A percentile compares a stretch with the other conserved stretches of the same genome.
phyloP scores from a whole-genome alignment of 2,113 vertebrate species.

The Anas platyrhynchos region DNA sequence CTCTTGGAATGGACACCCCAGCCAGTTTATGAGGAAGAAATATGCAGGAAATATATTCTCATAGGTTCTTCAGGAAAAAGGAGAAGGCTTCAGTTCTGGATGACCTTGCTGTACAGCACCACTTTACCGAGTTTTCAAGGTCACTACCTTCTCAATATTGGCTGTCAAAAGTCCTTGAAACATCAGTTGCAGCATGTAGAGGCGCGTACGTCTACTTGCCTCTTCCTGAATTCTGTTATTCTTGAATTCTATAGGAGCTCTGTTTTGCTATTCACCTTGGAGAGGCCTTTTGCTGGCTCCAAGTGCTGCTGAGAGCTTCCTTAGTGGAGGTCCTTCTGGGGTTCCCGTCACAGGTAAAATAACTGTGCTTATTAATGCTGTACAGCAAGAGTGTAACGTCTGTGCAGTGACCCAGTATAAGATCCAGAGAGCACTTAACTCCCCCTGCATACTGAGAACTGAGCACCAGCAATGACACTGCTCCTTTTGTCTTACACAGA shows the following conservation, averaged over 20 bases:
- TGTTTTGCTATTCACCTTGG: background rate
- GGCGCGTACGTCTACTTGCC: background rate
- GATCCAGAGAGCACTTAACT: background rate
- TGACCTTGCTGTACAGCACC: background rate
- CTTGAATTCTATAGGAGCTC: background rate
- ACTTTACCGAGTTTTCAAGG: background rate
- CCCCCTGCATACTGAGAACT: background rate
- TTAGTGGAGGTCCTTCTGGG: rapidly evolving
- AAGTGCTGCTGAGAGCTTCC: background rate
- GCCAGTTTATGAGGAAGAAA: slow-evolving; percentile 1
- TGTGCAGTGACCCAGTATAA: background rate
- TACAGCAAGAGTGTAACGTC: background rate
- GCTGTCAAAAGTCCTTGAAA: background rate
- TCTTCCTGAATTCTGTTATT: background rate
- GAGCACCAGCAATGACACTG: background rate
- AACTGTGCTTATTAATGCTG: background rate
- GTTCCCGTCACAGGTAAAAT: rapidly evolving
- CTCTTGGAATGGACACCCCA: slow-evolving; percentile 45
- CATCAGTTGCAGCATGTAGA: background rate
- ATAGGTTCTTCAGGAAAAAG: background rate
- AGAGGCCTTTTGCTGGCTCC: background rate
- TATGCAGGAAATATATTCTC: slow-evolving; percentile 36
- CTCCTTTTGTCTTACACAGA: background rate
- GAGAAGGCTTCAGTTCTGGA: background rate
- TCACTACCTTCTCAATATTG: background rate